These are phyloP conservation scores for Charadrius vociferus DNA, from an alignment of 2,113 vertebrate species.

Conservation along the genomic window DNA sequence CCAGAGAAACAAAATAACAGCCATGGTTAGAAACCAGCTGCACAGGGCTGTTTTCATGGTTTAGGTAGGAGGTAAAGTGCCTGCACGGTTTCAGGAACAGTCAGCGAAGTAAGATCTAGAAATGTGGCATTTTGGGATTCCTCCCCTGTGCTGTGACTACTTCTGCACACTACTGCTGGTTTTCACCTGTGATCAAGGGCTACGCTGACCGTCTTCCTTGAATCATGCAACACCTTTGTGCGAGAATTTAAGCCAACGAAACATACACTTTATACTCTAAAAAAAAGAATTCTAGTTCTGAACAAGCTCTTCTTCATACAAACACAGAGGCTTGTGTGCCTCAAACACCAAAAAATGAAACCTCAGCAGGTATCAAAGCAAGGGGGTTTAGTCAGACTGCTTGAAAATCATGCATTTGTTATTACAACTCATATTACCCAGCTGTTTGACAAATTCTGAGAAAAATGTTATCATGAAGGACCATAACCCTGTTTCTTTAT, in stretches of 20 bases:
- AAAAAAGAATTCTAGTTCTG: background rate
- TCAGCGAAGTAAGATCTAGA: background rate
- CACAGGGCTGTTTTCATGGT: background rate
- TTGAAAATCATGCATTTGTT: background rate
- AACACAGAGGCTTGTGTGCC: background rate
- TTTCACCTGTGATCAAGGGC: background rate
- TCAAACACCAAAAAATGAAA: background rate
- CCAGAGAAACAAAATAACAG: background rate
- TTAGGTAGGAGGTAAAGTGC: background rate
- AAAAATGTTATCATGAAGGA: background rate
- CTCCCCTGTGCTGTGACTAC: background rate
- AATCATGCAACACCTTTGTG: background rate
- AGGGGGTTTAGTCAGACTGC: background rate
- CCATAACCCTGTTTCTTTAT: background rate
- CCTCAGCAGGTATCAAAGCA: background rate
- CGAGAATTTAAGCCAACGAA: background rate
- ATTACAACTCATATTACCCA: background rate
- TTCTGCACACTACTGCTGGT: background rate
- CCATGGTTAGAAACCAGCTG: background rate
- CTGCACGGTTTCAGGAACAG: background rate
- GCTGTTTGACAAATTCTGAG: background rate
- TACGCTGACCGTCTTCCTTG: background rate
- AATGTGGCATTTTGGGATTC: background rate
- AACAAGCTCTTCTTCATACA: background rate
- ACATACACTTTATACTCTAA: background rate